Evolutionary conservation across 1,140 invertebrate genomes (phyloP), one percentile per base, ranked within the genome.

Genomic region (Drosophila watanabei): DNA sequence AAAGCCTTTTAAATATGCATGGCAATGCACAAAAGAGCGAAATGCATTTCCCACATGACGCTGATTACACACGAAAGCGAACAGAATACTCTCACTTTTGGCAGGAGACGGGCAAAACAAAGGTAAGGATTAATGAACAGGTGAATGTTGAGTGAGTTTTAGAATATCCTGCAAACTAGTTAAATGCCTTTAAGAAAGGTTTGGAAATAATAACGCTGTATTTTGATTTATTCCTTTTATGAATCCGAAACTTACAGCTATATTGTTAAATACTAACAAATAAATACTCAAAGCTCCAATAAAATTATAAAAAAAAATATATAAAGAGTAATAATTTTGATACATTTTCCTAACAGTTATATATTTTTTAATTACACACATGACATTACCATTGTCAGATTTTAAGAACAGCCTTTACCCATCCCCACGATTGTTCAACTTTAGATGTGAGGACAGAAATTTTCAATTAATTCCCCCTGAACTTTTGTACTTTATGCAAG

Each of bases 1-100:
- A 24, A 48, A 39, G 52, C 41, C 43, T 75, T 80, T 89, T 75
- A 91, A 84, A 82, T 86, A 86, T 80, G 64, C 70, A 91, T 70
- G 52, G 62, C 61, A 79, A 35, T 72, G 79, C 71, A 91, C 65
- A 79, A 76, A 69, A 65, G 71, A 68, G 49, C 18, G 37, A 69
- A 84, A 78, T 84, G 80, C 85, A 89, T 73, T 88, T 71, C 56
- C 60, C 80, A 63, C 77, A 63, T 56, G 62, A 48, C 68, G 71
- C 76, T 87, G 83, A 69, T 87, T 83, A 77, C 81, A 73, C 66
- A 65, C 24, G 24, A 66, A 80, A 73, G 49, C 63, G 48, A 18
- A 39, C 66, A 32, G 56, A 88, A 88, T 73, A 62, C 66, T 57
- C 72, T 62, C 41, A 61, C 59, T 48, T n/a, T 24, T 24, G 56